phyloP scores from a whole-genome alignment of 2,888 invertebrate species.

The Sesia bembeciformis region DNA sequence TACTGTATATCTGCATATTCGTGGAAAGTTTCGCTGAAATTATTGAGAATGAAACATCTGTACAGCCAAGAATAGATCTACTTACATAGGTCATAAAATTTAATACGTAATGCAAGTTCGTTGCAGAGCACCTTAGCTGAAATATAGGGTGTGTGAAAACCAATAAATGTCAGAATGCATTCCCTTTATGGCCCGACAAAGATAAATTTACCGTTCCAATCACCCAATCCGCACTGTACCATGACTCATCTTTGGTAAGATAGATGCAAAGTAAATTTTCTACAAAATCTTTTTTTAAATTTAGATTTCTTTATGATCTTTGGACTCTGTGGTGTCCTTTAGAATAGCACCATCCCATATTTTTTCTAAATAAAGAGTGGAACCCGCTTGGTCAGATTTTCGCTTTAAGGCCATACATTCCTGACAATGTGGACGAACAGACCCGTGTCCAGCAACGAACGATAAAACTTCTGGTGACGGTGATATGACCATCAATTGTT shows the following conservation, averaged over 20 bases:
- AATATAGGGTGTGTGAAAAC: slow-evolving; percentile 45
- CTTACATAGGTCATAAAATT: slow-evolving; percentile 40
- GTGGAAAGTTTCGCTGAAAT: not conserved
- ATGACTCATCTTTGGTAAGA: not conserved
- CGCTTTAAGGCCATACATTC: too few species aligned
- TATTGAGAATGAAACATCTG: slow-evolving; percentile 31
- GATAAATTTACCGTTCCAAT: slow-evolving; percentile 18
- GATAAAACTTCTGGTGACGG: too few species aligned
- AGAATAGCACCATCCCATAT: too few species aligned
- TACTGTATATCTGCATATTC: too few species aligned
- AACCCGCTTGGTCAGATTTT: too few species aligned
- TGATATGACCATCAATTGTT: too few species aligned
- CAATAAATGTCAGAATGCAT: slow-evolving; percentile 36
- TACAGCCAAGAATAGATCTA: slow-evolving; percentile 35
- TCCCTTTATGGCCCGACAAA: slow-evolving; percentile 21
- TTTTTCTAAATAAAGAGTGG: too few species aligned
- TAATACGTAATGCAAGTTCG: slow-evolving; percentile 28
- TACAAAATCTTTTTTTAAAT: too few species aligned
- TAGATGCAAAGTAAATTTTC: not conserved
- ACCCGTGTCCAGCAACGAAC: too few species aligned
- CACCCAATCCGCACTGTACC: slow-evolving; percentile 10
- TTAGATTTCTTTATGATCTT: too few species aligned
- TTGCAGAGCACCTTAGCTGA: slow-evolving; percentile 32
- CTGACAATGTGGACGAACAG: too few species aligned
- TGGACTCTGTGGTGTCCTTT: too few species aligned